Conservation (phyloP, 2,797 vertebrate species). For the Lacerta viridis region DNA sequence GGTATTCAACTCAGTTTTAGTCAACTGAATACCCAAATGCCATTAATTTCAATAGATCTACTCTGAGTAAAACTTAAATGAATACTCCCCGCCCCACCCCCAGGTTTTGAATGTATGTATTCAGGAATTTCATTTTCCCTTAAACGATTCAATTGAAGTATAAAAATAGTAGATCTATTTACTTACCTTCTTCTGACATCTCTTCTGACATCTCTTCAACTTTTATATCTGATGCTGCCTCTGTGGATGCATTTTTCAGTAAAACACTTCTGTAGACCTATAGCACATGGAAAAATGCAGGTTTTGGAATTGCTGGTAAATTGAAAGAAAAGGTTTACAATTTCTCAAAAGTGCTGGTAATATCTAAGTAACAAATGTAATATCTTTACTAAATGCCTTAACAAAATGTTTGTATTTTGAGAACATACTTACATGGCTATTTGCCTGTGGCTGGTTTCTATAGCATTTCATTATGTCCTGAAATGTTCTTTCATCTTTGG, state of each 20-base stretch:
- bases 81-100: too few relatives aligned
- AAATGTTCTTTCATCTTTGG: conserved; percentile 94
- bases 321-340: not conserved
- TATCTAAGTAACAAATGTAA: not conserved
- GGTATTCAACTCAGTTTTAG: too few relatives aligned
- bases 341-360: not conserved
- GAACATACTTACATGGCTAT: conserved; percentile 90
- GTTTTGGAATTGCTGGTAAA: conserved; percentile 21
- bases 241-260: conserved; percentile 79
- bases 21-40: too few relatives aligned
- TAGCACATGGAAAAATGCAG: conserved; percentile 40
- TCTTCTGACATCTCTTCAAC: conserved; percentile 84
- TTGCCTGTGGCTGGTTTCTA: conserved; percentile 96
- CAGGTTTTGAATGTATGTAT: not conserved
- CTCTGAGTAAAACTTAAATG: too few relatives aligned
- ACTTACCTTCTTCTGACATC: conserved; percentile 77
- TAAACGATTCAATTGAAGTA: not conserved
- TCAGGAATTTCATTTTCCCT: not conserved
- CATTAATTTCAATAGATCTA: too few relatives aligned
- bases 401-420: not conserved
- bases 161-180: not conserved
- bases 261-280: conserved; percentile 97
- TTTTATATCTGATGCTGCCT: conserved; percentile 63
- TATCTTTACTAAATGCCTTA: not conserved
- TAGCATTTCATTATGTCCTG: conserved; percentile 99